These are phyloP conservation scores for Blastobasis lacticolella DNA, from an alignment of 2,888 invertebrate species.

Conservation along the genomic window DNA sequence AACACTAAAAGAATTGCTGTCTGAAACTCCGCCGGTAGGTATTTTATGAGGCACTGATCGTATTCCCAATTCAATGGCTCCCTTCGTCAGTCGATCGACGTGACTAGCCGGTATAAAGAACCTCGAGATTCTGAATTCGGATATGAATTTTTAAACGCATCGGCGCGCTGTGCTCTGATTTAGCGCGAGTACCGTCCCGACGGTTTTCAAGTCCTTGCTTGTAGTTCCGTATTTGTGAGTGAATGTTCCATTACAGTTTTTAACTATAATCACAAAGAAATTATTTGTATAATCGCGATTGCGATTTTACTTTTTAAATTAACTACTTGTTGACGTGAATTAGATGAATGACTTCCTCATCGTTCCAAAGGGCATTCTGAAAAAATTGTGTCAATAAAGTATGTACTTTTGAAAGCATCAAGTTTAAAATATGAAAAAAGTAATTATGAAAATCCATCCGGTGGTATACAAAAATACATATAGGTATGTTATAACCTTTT, in stretches of 20 bases:
- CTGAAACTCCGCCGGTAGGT: neutral
- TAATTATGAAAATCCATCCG: too few relatives aligned
- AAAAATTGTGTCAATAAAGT: neutral
- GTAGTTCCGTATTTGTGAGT: neutral
- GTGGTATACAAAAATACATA: too few relatives aligned
- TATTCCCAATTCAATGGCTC: constrained; percentile 1
- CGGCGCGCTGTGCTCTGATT: neutral
- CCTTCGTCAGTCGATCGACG: constrained; percentile 4
- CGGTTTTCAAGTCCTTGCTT: neutral
- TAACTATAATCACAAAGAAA: neutral
- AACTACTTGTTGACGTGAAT: neutral
- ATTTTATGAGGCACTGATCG: neutral
- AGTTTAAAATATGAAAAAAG: too few relatives aligned
- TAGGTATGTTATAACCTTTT: too few relatives aligned
- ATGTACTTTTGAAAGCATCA: too few relatives aligned
- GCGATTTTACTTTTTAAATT: neutral
- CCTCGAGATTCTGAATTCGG: constrained; percentile 3
- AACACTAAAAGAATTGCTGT: too few relatives aligned
- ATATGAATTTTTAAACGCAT: constrained; percentile 3
- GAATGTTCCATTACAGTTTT: neutral
- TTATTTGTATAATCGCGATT: neutral
- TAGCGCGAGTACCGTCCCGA: neutral
- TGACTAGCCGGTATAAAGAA: constrained; percentile 3
- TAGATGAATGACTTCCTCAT: neutral
- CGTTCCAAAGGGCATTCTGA: neutral